Evolutionary conservation across 2,113 vertebrate species (phyloP).

Genomic region (Microcebus murinus): DNA sequence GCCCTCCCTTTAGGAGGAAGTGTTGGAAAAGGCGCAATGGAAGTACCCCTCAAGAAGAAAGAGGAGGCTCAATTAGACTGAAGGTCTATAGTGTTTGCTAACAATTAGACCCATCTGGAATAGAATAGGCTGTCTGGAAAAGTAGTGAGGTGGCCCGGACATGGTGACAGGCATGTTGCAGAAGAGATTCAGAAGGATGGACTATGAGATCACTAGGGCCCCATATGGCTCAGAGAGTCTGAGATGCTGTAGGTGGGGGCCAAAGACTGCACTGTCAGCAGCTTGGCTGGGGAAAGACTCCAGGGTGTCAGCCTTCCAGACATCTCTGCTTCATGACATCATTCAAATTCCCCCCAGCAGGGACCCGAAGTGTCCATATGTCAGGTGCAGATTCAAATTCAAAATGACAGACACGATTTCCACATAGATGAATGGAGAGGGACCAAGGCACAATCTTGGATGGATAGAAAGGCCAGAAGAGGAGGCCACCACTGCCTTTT

Average conservation of each 20-base stretch:
- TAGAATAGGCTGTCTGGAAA: background rate
- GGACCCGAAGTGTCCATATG: constrained; percentile 50
- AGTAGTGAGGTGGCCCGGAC: background rate
- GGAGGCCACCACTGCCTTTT: background rate
- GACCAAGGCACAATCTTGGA: background rate
- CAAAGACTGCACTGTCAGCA: background rate
- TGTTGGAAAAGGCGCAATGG: background rate
- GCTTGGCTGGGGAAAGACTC: background rate
- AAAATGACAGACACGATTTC: constrained; percentile 63
- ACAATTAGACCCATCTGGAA: background rate
- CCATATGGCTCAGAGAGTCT: background rate
- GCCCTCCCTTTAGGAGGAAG: background rate
- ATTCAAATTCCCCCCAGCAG: constrained; percentile 2
- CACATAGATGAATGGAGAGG: constrained; percentile 16
- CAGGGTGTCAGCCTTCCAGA: constrained; percentile 15
- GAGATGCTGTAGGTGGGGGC: background rate
- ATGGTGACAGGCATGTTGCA: background rate
- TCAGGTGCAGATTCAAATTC: constrained; percentile 39
- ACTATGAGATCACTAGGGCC: background rate
- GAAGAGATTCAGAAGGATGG: background rate
- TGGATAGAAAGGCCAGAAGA: background rate
- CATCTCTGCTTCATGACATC: constrained; percentile 39
- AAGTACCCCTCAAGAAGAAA: background rate
- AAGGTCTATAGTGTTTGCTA: background rate
- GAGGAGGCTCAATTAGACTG: background rate